These are phyloP conservation scores for Cantharis rustica DNA, from an alignment of 2,888 invertebrate genomes.

Conservation along the genomic window DNA sequence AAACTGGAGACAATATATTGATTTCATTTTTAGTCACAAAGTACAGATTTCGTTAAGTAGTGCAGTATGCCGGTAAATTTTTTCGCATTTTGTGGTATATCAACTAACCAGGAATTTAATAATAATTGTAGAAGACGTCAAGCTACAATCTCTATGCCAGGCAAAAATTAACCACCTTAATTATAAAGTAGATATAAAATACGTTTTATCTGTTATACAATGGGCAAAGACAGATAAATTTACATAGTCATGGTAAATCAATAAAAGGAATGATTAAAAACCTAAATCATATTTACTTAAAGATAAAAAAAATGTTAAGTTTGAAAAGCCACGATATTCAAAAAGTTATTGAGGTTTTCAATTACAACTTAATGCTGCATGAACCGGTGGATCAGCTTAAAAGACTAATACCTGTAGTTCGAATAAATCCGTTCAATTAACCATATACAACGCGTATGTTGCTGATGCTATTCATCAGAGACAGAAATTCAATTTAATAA, in stretches of 20 bases:
- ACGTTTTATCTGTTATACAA: too few relatives aligned
- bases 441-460: background rate
- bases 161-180: too few relatives aligned
- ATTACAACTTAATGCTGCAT: background rate
- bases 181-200: too few relatives aligned
- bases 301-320: background rate
- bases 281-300: background rate
- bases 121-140: too few relatives aligned
- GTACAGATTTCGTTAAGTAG: too few relatives aligned
- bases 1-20: too few relatives aligned
- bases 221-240: background rate
- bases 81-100: too few relatives aligned
- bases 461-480: background rate
- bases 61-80: too few relatives aligned
- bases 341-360: background rate
- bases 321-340: background rate
- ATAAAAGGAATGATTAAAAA: background rate
- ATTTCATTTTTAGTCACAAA: too few relatives aligned
- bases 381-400: background rate
- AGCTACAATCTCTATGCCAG: too few relatives aligned
- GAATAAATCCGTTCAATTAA: background rate
- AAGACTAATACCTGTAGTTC: background rate
- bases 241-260: background rate
- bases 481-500: background rate
- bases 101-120: too few relatives aligned